Evolutionary conservation across 1,140 invertebrate species (phyloP), one percentile per base, ranked within the genome.

Genomic region (Brachionus rotundiformis): DNA sequence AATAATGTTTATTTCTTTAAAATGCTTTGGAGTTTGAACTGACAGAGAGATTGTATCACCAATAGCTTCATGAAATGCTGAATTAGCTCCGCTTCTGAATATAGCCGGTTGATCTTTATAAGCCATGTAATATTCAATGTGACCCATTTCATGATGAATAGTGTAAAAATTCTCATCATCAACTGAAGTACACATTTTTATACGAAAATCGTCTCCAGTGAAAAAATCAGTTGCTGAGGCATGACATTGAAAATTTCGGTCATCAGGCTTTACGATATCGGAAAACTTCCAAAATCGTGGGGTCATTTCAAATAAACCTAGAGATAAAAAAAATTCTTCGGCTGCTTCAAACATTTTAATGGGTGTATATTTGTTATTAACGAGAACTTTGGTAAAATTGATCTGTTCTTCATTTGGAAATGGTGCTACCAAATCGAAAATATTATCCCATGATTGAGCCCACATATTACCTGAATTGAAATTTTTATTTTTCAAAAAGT

Each of bases 221-320:
- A 91, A 94, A 85, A 96, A 94, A 88, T 98, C 95, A 92, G 93
- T 95, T 27, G 94, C 94, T 0, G 93, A 93, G 0, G 94, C 93
- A 84, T 96, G 94, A 84, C 95, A 96, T 6, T 94, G 92, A 4
- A 90, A 86, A 11, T 84, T 82, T 0, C 91, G 87, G 19, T 89
- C 92, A 0, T 39, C 90, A 86, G 85, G 90, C 83, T 89, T 89
- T 36, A 85, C 85, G 8, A 90, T 82, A 84, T 91, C 88, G 3
- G 90, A 90, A 19, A 87, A 84, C 10, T 87, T 83, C 89, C 89
- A 91, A 84, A 91, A 91, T 47, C 84, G 84, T 33, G 85, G 88
- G 0, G 94, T 92, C 92, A 97, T 93, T 1, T 91, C 91, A 10
- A 90, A 91, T 47, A 97, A 86, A 82, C 94, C 94, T 49, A 97